Base-by-base conservation (phyloP, 1,140 invertebrate genomes). In the Phocides pigmalion region DNA sequence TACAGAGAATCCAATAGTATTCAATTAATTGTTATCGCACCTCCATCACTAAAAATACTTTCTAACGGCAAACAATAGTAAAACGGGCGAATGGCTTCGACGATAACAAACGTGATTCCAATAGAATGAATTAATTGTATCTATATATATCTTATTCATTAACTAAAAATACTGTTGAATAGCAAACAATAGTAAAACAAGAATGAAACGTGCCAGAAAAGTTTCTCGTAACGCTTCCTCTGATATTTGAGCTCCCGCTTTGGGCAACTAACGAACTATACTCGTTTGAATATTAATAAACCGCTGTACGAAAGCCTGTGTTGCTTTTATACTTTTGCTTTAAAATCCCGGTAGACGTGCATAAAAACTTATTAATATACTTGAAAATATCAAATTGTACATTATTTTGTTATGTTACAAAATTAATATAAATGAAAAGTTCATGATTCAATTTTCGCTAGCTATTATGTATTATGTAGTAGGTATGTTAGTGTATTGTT, bases 101-200 rank as follows among this genome's bases (percentile, higher is more conserved):
- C 9, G 28, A 32, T 11, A 11, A 32, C 5, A 32, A 5, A 32
- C 28, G 28, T 32, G 8, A 32, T 11, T 32, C 28, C 28, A 32
- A 32, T 32, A 32, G 9, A 11, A 1, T n/a, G 28, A 32, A 32
- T 32, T 39, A 39, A 39, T 39, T 39, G 35, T 39, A 14, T 14
- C 4, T 39, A 39, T 3, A 39, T 39, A n/a, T 39, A 20, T 49
- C 22, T 49, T 4, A 49, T 15, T 49, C 19, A 20, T 47, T 28
- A 0, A 32, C 20, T 28, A 49, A 49, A 49, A 49, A 49, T 49
- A 49, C 3, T 54, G 68, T 53, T 17, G 53, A 59, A 65, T n/a
- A 41, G 75, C 74, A 79, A 81, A 72, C 74, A 68, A 72, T 72
- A 75, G 72, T 74, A 80, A 81, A 76, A 58, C 28, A 61, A 46